Base-by-base conservation (phyloP, 1,140 invertebrate genomes). In the Melipona quadrifasciata region DNA sequence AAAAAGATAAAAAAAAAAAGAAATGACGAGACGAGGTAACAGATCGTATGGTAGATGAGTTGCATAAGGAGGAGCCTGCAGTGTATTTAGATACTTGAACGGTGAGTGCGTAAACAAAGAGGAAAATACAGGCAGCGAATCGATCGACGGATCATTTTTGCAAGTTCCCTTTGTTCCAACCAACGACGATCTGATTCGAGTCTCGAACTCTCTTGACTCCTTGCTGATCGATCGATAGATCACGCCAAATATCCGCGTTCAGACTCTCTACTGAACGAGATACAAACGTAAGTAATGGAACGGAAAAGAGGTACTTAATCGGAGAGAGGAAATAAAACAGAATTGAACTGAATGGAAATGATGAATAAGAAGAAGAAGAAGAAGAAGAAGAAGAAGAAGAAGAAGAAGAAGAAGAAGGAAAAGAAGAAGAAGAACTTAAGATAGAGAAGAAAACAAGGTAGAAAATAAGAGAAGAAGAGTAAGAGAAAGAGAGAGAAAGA, bases 11-110 rank as follows among this genome's bases (percentile, higher is more conserved):
- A 87, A 65, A 58, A 21, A 39, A 75, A 61, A 39, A n/a, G 31
- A n/a, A 51, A 27, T 16, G 27, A 19, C 47, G 55, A 67, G 51
- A 80, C 21, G 53, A 68, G 71, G 82, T 81, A 75, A 16, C 39
- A 76, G 34, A 77, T 73, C 31, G 47, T 73, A 87, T 77, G 80
- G 61, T 71, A 74, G 81, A 83, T 80, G 74, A 81, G 65, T 53
- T 87, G 58, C 71, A 64, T 61, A 74, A 85, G 86, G 72, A 87
- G 86, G 87, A 88, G 87, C 82, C 65, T 81, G 81, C 81, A 78
- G 74, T 88, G 77, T 85, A 71, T 67, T 71, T 58, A 53, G 83
- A 55, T 76, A 88, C 34, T 85, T 76, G 51, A 73, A 81, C 76
- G 57, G 82, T 75, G 80, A 61, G 57, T 84, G 86, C 61, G 73